These are phyloP conservation scores for Xenus cinereus DNA, from an alignment of 2,113 vertebrate genomes.

Conservation along the genomic window DNA sequence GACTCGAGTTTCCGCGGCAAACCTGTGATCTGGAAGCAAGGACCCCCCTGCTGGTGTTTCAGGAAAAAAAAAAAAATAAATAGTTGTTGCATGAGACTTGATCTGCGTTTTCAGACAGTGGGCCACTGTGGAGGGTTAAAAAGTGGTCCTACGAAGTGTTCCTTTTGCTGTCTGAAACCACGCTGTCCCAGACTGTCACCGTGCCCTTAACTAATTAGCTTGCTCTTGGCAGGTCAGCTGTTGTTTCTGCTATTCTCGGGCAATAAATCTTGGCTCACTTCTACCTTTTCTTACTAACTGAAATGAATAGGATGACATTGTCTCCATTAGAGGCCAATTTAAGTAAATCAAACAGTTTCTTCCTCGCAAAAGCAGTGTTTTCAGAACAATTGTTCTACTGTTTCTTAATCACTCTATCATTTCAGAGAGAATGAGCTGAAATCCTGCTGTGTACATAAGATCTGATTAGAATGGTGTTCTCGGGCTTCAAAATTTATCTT, in stretches of 20 bases:
- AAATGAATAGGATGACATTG: not conserved
- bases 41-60: not conserved
- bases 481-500: not conserved
- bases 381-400: not conserved
- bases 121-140: not conserved
- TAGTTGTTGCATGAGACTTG: not conserved
- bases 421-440: not conserved
- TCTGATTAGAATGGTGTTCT: not conserved
- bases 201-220: not conserved
- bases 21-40: not conserved
- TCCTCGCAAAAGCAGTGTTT: not conserved
- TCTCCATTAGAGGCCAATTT: not conserved
- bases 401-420: not conserved
- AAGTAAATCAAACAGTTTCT: not conserved
- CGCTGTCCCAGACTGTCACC: not conserved
- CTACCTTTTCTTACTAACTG: not conserved
- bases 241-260: not conserved
- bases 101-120: not conserved
- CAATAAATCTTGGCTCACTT: not conserved
- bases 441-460: not conserved
- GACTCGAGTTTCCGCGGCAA: not conserved
- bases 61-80: not conserved
- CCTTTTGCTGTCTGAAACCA: not conserved
- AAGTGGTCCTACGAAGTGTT: not conserved
- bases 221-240: not conserved